Conservation (phyloP, 2,797 vertebrate genomes). For the Amblyopsis hoosieri region DNA sequence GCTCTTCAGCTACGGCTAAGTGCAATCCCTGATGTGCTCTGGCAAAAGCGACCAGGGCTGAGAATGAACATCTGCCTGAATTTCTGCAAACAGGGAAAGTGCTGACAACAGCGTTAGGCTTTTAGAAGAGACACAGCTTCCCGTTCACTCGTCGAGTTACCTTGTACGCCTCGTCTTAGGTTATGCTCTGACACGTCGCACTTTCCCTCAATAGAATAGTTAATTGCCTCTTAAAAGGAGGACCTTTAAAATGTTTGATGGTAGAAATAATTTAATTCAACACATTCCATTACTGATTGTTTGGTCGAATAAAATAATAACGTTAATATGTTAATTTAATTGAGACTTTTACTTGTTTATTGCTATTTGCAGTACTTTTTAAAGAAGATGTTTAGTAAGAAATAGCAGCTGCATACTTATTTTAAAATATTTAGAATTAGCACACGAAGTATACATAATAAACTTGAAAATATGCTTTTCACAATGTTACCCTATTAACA, state of each 20-base stretch:
- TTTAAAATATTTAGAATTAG: no score
- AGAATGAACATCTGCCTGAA: slow-evolving; percentile 70
- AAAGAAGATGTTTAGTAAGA: no score
- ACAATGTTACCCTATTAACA: slow-evolving; percentile 40
- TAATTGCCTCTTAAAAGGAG: slow-evolving; percentile 13
- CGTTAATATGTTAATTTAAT: no score
- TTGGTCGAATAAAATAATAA: no score
- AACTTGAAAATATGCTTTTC: slow-evolving; percentile 16
- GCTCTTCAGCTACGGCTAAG: slow-evolving; percentile 57
- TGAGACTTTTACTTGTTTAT: no score
- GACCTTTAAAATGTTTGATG: slow-evolving; percentile 5
- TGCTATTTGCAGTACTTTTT: no score
- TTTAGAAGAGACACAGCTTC: slow-evolving; percentile 58
- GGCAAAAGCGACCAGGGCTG: slow-evolving; percentile 66
- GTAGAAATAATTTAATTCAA: not conserved
- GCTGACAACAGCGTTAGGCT: slow-evolving; percentile 69
- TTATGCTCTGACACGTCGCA: slow-evolving; percentile 28
- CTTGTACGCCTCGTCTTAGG: slow-evolving; percentile 23
- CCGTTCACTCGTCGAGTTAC: slow-evolving; percentile 25
- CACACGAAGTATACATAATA: no score
- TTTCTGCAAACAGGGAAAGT: slow-evolving; percentile 60
- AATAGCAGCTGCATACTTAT: no score
- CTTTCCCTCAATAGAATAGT: slow-evolving; percentile 13
- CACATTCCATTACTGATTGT: not conserved
- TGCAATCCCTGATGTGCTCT: slow-evolving; percentile 71